Evolutionary conservation across 2,113 vertebrate genomes (phyloP), one percentile per base, ranked within the genome.

Genomic region (Gymnogyps californianus): DNA sequence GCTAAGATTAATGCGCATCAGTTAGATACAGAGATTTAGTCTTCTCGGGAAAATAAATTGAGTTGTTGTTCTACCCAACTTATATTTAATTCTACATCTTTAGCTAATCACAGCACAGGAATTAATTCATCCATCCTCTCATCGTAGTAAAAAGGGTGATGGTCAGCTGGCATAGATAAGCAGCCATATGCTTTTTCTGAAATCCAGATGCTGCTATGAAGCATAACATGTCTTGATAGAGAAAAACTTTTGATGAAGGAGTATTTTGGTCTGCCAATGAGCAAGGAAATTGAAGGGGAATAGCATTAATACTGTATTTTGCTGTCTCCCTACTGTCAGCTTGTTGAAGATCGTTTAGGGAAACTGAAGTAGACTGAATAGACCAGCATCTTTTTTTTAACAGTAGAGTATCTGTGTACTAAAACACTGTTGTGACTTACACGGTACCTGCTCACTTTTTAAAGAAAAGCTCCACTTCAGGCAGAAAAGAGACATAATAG

Each of bases 1-100:
- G 34, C 71, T 49, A 2, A 74, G 51, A 36, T 11, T 44, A 89
- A 58, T 29, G 7, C 0, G 0, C 13, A 17, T 76, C 40, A 22
- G 6, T 57, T 93, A 75, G 26, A 82, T 81, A 31, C 44, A 76
- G n/a, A 74, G 25, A 69, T 96, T 76, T 66, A 24, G 38, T 66
- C 36, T 52, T 76, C 32, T 32, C 18, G 25, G n/a, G 62, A 25
- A 91, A 70, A 80, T 26, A 65, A 82, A 76, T 17, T 36, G 66
- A 86, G 11, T 36, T 46, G n/a, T 19, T 93, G 2, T 83, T 82
- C 29, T 62, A 6, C 16, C 4, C 16, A 42, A 11, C 49, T 75
- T 38, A 7, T 67, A 54, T 61, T 81, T 79, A 71, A 16, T 84
- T 84, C 22, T 91, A 13, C 19, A 9, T 82, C n/a, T 71, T 86